Conservation (phyloP, 2,113 vertebrate genomes). For the Camelus bactrianus region DNA sequence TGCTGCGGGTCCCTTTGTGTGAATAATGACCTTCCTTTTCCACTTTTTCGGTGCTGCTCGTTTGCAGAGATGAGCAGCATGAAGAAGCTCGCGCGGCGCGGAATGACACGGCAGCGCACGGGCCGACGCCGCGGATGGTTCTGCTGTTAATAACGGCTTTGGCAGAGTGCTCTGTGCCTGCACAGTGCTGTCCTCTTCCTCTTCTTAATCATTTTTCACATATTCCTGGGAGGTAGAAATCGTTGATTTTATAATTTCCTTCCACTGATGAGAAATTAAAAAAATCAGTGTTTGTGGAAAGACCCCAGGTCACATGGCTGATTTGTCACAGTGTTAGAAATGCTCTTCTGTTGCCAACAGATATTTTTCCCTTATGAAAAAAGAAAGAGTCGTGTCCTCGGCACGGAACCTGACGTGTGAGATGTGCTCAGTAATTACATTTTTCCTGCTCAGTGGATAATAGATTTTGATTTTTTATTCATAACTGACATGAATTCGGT, state of each 20-base stretch:
- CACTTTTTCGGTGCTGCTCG: neutral
- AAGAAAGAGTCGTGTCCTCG: neutral
- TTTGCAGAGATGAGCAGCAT: neutral
- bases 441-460: neutral
- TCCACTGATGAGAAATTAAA: neutral
- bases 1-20: neutral
- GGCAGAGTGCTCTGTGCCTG: neutral
- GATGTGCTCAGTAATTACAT: neutral
- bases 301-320: neutral
- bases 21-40: neutral
- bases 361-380: neutral
- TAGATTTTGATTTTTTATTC: conserved; percentile 26
- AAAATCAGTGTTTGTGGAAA: neutral
- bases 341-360: neutral
- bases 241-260: conserved; percentile 17
- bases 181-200: neutral
- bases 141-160: neutral
- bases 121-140: neutral
- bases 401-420: neutral
- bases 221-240: neutral
- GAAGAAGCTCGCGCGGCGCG: no score
- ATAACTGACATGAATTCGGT: neutral
- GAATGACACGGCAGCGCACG: neutral
- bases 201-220: neutral
- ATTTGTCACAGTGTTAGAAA: neutral